These are phyloP conservation scores for Acromyrmex heyeri DNA, from an alignment of 1,140 invertebrate species.

Conservation along the genomic window DNA sequence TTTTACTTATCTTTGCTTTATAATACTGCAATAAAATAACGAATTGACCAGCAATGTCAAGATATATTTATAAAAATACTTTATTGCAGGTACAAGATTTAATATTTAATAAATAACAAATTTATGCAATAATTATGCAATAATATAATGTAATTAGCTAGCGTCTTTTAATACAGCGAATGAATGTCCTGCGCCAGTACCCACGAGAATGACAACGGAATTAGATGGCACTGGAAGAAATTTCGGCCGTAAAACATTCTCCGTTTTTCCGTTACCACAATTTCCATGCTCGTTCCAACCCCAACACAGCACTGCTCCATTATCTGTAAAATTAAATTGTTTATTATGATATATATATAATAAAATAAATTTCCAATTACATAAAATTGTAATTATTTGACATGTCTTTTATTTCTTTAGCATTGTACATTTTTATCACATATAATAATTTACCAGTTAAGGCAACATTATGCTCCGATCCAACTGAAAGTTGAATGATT, in stretches of 20 bases:
- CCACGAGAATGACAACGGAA: slow-evolving; percentile 82
- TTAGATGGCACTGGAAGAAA: slow-evolving; percentile 80
- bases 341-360: neutral
- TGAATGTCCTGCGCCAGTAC: slow-evolving; percentile 87
- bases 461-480: slow-evolving; percentile 93
- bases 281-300: slow-evolving; percentile 97
- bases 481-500: slow-evolving; percentile 89
- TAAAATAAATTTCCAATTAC: neutral
- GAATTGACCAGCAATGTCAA: neutral
- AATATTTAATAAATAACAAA: slow-evolving; percentile 20
- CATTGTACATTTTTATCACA: neutral
- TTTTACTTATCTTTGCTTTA: neutral
- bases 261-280: slow-evolving; percentile 91
- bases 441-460: slow-evolving; percentile 82
- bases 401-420: neutral
- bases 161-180: slow-evolving; percentile 85
- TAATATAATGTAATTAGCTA: slow-evolving; percentile 38
- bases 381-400: slow-evolving; percentile 25
- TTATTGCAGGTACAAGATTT: neutral
- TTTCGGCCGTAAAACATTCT: slow-evolving; percentile 87
- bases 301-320: slow-evolving; percentile 91
- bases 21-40: neutral
- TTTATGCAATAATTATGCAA: neutral
- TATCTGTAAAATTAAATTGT: slow-evolving; percentile 84
- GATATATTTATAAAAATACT: slow-evolving; percentile 49